These are phyloP conservation scores for Columbina picui DNA, from an alignment of 2,113 vertebrate genomes.

Conservation along the genomic window DNA sequence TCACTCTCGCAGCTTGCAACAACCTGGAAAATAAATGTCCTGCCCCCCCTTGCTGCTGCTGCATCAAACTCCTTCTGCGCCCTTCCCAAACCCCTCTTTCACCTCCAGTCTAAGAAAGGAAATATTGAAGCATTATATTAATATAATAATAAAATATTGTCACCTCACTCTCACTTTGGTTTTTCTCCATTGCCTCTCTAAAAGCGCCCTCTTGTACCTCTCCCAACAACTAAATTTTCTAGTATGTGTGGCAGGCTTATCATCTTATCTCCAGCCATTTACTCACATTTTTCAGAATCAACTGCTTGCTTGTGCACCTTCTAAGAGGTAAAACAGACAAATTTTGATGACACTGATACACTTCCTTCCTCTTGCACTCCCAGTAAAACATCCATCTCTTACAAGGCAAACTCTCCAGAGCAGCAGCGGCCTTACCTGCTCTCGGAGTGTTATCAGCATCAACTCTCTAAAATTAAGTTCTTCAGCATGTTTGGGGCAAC, in stretches of 20 bases:
- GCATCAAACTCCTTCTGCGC: neutral
- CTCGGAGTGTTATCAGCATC: neutral
- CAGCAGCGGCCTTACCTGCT: neutral
- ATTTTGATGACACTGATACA: neutral
- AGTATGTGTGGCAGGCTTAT: neutral
- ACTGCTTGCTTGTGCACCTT: neutral
- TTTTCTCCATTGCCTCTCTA: neutral
- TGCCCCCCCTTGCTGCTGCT: neutral
- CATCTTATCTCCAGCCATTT: neutral
- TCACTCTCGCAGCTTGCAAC: neutral
- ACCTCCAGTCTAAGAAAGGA: neutral
- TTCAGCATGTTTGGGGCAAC: neutral
- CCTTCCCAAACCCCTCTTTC: neutral
- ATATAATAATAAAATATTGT: neutral
- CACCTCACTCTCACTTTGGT: neutral
- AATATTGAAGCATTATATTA: neutral
- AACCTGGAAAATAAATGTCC: neutral
- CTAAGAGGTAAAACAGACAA: neutral
- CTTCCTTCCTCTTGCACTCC: neutral
- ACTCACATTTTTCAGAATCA: neutral
- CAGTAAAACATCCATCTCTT: neutral
- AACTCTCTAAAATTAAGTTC: neutral
- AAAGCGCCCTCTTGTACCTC: neutral
- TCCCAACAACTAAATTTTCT: neutral
- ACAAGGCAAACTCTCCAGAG: neutral